Evolutionary conservation across 2,888 invertebrate species (phyloP), one percentile per base, ranked within the genome.

Genomic region (Podabrus alpinus): DNA sequence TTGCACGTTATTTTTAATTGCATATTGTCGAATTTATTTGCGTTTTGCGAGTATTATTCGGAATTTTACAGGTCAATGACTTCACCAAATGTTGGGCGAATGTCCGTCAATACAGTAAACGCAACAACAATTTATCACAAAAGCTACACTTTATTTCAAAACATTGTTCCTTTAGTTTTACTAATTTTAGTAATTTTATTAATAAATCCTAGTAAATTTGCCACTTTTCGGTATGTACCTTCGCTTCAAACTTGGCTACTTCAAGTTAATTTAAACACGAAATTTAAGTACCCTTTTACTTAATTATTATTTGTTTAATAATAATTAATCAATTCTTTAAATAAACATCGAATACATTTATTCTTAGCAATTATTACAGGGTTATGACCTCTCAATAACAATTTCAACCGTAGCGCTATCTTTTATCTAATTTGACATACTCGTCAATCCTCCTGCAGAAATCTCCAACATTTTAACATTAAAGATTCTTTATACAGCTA

Each of bases 1-100:
- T 29, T n/a, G 13, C 29, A 25, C 21, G 4, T 67, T 67, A 19
- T n/a, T 45, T 45, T 45, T n/a, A 7, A n/a, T 45, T 45, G n/a
- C 7, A n/a, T 1, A n/a, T 45, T 45, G 7, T 45, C n/a, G 16
- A 25, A 67, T 45, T 67, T 67, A 15, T 45, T 25, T 67, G 15
- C 24, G 59, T 69, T 69, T 59, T 61, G 66, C 61, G 29, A 17
- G 29, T 61, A 74, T 66, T 72, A 72, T 68, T 71, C 66, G 19
- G 69, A 77, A 68, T 78, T 79, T 72, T 74, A 74, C 71, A 75
- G 79, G 79, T 79, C 79, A 79, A 75, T 78, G 79, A 79, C 79
- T 74, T 75, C 71, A 60, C 67, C 45, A 76, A 76, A 72, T 71
- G 68, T 69, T 70, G 73, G 72, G 76, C 73, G 62, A 71, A 73